Evolutionary conservation across 2,113 vertebrate species (phyloP), one percentile per base, ranked within the genome.

Genomic region (Alces alces): DNA sequence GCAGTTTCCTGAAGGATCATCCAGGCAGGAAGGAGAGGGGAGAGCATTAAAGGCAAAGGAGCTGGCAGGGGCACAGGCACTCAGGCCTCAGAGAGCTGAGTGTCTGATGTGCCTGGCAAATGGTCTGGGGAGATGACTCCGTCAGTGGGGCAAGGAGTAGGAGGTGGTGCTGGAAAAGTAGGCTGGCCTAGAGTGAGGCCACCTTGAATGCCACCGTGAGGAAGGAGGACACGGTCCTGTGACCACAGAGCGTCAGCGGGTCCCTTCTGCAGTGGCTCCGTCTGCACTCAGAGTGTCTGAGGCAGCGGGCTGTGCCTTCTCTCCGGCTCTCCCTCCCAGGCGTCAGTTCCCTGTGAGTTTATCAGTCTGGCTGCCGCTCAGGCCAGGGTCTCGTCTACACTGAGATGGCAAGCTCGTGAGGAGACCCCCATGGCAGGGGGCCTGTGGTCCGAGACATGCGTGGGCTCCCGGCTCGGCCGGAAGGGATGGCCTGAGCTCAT

Each of bases 181-280:
- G 50, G 76, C 39, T 27, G 55, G 79, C 2, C 25, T 30, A 6
- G 55, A n/a, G 47, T 0, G 0, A 43, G 82, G 23, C 36, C 10
- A 16, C 25, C 54, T 23, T 6, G 33, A 54, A 7, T 0, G 12
- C 25, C 30, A 2, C 8, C 2, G 45, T 30, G 6, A 50, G 15
- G 36, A 58, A n/a, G 8, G 47, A 33, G 30, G 80, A 30, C 11
- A 0, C 0, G 6, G 10, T 19, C 25, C 54, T 45, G 5, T 0
- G 61, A 14, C 23, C 19, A 0, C 3, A n/a, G 47, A 23, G 11
- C 6, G 3, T 16, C 6, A 0, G 2, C 2, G 7, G 17, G 9
- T 30, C 17, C 86, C 54, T 0, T 6, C 47, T 45, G 83, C 54
- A 1, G 10, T 1, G 17, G 27, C 8, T 84, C 55, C 10, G 23